Conservation (phyloP, 1,140 invertebrate genomes). For the Drosophila nasuta region DNA sequence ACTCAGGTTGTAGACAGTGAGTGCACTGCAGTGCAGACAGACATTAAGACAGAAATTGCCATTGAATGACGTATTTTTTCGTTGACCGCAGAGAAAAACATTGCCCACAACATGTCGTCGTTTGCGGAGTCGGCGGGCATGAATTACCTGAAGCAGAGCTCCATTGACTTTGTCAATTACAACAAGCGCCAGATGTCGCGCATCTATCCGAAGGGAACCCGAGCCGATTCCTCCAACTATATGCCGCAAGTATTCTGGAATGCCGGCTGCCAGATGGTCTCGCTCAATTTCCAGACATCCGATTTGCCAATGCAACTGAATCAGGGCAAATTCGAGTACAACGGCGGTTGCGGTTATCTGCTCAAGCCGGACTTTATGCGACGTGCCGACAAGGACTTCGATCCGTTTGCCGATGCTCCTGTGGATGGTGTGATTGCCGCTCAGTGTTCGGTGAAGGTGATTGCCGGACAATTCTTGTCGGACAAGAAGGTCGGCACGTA, state of each 20-base stretch:
- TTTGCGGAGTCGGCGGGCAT: slow-evolving; percentile 98
- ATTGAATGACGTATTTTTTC: not conserved
- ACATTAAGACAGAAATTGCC: too few relatives aligned
- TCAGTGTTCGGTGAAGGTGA: slow-evolving; percentile 98
- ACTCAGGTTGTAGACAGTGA: too few relatives aligned
- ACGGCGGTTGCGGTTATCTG: slow-evolving; percentile 97
- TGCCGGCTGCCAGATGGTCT: slow-evolving; percentile 98
- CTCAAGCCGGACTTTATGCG: slow-evolving; percentile 99
- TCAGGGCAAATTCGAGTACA: slow-evolving; percentile 99
- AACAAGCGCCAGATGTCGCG: slow-evolving; percentile 99
- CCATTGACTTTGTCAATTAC: slow-evolving; percentile 99
- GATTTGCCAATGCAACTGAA: slow-evolving; percentile 99
- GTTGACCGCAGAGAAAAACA: slow-evolving; percentile 92
- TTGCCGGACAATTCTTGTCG: slow-evolving; percentile 99
- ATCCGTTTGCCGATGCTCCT: slow-evolving; percentile 99
- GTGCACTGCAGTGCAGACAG: too few relatives aligned
- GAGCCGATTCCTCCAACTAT: slow-evolving; percentile 99
- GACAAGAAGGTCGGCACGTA: slow-evolving; percentile 99
- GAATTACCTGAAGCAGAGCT: slow-evolving; percentile 96
- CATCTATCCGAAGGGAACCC: slow-evolving; percentile 99
- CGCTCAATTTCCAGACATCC: slow-evolving; percentile 99
- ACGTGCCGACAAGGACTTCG: slow-evolving; percentile 97
- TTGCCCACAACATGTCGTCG: slow-evolving; percentile 99
- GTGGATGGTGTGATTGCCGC: slow-evolving; percentile 99
- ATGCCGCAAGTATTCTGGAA: slow-evolving; percentile 99